These are phyloP conservation scores for Anguilla rostrata DNA, from an alignment of 2,113 vertebrate genomes.

Conservation along the genomic window DNA sequence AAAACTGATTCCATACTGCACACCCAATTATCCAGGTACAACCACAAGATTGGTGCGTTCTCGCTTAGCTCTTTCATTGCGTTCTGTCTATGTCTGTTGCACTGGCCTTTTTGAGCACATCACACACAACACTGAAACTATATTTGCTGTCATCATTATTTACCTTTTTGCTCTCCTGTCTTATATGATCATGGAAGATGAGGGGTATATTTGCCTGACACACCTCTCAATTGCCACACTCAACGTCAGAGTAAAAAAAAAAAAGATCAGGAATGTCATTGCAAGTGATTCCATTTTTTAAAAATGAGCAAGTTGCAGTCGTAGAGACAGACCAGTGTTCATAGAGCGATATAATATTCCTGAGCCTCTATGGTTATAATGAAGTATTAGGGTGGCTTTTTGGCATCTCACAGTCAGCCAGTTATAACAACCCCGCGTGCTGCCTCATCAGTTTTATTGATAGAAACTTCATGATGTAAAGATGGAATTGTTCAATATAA, in stretches of 20 bases:
- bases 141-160: not conserved
- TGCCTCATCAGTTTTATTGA: conserved; percentile 34
- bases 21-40: not conserved
- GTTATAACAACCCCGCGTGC: conserved; percentile 1
- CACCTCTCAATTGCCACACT: not conserved
- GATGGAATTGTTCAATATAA: conserved; percentile 30
- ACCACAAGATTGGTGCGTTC: not conserved
- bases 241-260: conserved; percentile 3
- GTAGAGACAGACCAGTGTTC: not conserved
- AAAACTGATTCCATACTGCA: not conserved
- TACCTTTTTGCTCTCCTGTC: not conserved
- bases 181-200: not conserved
- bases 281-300: not conserved
- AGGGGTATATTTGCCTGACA: not conserved
- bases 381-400: conserved; percentile 12
- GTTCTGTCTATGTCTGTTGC: not conserved
- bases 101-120: not conserved
- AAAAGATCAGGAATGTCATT: not conserved
- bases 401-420: conserved; percentile 19
- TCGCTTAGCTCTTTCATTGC: not conserved
- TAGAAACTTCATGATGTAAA: conserved; percentile 18
- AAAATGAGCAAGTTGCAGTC: not conserved
- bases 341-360: conserved; percentile 2
- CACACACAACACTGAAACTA: not conserved
- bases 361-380: not conserved